Base-by-base conservation (phyloP, 2,888 invertebrate genomes). In the Frankliniella intonsa region DNA sequence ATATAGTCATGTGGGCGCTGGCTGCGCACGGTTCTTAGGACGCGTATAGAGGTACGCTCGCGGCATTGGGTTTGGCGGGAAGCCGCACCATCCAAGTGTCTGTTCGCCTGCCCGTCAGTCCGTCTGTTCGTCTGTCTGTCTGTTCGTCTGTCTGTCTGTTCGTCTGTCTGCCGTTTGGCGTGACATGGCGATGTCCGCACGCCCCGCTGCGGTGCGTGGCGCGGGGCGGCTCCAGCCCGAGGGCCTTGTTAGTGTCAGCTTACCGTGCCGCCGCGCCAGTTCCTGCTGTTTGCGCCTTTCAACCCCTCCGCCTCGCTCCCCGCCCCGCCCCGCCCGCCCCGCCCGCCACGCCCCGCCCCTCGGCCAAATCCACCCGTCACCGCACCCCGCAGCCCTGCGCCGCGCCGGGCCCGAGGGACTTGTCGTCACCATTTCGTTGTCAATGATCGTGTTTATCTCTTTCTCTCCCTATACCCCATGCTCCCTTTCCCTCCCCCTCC, bases 161-260 rank as follows among this genome's bases (percentile, higher is more conserved):
- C 5, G 38, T 38, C 38, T 38, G 38, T 38, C 38, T 38, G 38
- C 3, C 38, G 38, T 38, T 38, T 38, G 38, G 38, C 38, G 38
- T 38, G 38, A 38, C 38, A 38, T 38, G 38, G 38, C 38, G 38
- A 38, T 38, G 38, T 38, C 38, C 38, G 38, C 38, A 38, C 38
- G 38, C 38, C 38, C 38, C 38, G 38, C 38, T 38, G 38, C 38
- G 38, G 38, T 38, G 38, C 38, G 38, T 38, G 38, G 38, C 38
- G 22, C 69, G n/a, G n/a, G 69, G 22, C 69, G 69, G 12, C 12
- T 76, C 7, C 69, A 25, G 69, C 69, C 69, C 69, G 22, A 76
- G 69, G 69, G 69, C 69, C 69, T 76, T 76, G 69, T 76, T 76
- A 76, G 69, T 76, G 69, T 76, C 69, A 76, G 69, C 69, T 76